A percentile compares a stretch with the other conserved stretches of the same genome.
Conservation (phyloP, 1,140 invertebrate species). For the Drosophila bocki region DNA sequence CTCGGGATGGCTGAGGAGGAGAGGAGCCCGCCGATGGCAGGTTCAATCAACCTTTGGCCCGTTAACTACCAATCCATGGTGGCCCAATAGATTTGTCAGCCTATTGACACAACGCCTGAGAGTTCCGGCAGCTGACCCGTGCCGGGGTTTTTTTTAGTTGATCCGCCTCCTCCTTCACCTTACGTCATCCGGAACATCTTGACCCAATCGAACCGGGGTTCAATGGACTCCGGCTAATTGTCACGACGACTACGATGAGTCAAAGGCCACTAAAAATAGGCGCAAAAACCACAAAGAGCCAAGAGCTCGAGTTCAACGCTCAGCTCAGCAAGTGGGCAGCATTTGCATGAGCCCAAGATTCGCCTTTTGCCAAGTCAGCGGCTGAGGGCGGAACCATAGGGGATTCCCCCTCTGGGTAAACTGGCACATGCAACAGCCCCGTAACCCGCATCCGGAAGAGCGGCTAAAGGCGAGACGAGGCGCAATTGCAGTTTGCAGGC, state of each 20-base stretch:
- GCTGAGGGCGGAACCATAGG: conserved; percentile 13
- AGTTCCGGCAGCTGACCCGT: conserved; percentile 57
- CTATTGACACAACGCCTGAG: conserved; percentile 63
- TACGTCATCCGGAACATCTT: conserved; percentile 60
- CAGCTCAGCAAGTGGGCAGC: conserved; percentile 34
- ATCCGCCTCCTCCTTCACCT: conserved; percentile 6
- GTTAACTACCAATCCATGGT: conserved; percentile 28
- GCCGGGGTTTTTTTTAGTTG: conserved; percentile 5
- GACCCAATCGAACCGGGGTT: conserved; percentile 63
- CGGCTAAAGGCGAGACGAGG: conserved; percentile 1
- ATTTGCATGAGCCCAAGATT: conserved; percentile 64
- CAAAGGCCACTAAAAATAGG: conserved; percentile 52
- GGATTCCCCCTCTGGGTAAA: conserved; percentile 22
- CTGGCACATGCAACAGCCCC: conserved; percentile 74
- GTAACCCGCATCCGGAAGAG: not conserved
- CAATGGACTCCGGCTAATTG: conserved; percentile 75
- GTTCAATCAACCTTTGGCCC: conserved; percentile 73
- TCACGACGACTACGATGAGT: conserved; percentile 21
- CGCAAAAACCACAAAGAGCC: conserved; percentile 21
- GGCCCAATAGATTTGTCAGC: conserved; percentile 63
- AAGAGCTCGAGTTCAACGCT: conserved; percentile 48
- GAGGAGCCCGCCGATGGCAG: conserved; percentile 8
- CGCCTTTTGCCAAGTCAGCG: conserved; percentile 47
- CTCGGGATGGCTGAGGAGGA: conserved; percentile 9
- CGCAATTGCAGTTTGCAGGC: conserved; percentile 60